phyloP scores from a whole-genome alignment of 2,888 invertebrate genomes.

The Drymonia ruficornis region DNA sequence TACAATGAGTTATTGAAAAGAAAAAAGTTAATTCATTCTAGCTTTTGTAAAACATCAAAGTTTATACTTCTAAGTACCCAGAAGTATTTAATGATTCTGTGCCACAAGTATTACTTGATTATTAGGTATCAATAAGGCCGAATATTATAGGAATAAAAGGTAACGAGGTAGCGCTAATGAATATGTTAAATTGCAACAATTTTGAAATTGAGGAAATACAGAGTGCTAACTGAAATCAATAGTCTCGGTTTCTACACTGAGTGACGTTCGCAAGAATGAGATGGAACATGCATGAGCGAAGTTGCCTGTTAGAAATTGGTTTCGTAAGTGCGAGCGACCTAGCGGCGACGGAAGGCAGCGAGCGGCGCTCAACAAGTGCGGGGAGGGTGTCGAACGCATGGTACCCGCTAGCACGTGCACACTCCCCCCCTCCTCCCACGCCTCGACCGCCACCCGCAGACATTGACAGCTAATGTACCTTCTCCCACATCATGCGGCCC shows the following conservation, averaged over 20 bases:
- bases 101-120: no score
- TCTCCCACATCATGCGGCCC: slow-evolving; percentile 58
- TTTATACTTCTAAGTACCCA: no score
- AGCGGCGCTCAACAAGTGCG: slow-evolving; percentile 76
- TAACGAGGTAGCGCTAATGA: not conserved
- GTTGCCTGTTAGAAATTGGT: slow-evolving; percentile 36
- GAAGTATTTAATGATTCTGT: no score
- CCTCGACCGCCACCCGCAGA: slow-evolving; percentile 43
- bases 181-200: slow-evolving; percentile 5
- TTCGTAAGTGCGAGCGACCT: slow-evolving; percentile 45
- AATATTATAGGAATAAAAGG: no score
- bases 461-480: slow-evolving; percentile 57
- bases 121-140: no score
- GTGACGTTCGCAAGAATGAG: slow-evolving; percentile 51
- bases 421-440: slow-evolving; percentile 43
- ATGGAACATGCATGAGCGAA: slow-evolving; percentile 45
- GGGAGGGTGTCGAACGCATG: slow-evolving; percentile 69
- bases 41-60: no score
- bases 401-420: slow-evolving; percentile 78
- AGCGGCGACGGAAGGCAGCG: slow-evolving; percentile 44
- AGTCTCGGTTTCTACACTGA: slow-evolving; percentile 36
- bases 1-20: slow-evolving; percentile 30
- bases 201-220: slow-evolving; percentile 12
- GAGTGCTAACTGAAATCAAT: slow-evolving; percentile 45
- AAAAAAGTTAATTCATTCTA: slow-evolving; percentile 9